A percentile compares a stretch with the other conserved stretches of the same genome.
Evolutionary conservation across 2,113 vertebrate genomes (phyloP).

Genomic region (Gallinago jamesoni): DNA sequence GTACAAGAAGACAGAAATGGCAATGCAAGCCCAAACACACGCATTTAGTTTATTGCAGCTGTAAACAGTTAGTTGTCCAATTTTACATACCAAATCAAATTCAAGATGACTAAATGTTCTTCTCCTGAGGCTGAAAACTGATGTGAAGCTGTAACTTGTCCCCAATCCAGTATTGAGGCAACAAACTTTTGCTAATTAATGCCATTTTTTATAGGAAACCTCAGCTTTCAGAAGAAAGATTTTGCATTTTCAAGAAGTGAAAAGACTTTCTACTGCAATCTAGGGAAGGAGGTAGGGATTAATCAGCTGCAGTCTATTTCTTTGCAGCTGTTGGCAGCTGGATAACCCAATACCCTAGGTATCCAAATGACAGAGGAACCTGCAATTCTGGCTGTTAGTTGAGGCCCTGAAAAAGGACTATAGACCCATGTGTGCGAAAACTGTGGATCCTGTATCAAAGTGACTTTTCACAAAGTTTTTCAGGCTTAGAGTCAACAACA

Average conservation of each 20-base stretch:
- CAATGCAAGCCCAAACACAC: fast-evolving
- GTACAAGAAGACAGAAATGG: not conserved
- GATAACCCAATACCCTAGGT: not conserved
- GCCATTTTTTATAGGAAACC: not conserved
- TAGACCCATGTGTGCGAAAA: not conserved
- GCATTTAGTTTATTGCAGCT: not conserved
- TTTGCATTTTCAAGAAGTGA: not conserved
- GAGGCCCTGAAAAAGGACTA: not conserved
- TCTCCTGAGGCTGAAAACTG: not conserved
- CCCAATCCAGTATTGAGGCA: not conserved
- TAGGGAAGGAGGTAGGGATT: not conserved
- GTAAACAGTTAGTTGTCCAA: not conserved
- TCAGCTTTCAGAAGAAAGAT: not conserved
- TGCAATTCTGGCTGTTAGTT: not conserved
- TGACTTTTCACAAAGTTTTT: not conserved
- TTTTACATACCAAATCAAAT: not conserved
- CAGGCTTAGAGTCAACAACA: not conserved
- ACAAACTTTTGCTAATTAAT: not conserved
- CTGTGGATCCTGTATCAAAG: not conserved
- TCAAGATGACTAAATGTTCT: not conserved
- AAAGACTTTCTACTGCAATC: not conserved
- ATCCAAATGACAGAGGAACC: not conserved
- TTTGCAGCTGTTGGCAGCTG: not conserved
- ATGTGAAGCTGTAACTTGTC: not conserved
- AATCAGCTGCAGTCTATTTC: not conserved